Percentiles rank a stretch among this genome's conserved stretches.
Conservation (phyloP, 2,113 vertebrate genomes). For the Arenaria interpres region DNA sequence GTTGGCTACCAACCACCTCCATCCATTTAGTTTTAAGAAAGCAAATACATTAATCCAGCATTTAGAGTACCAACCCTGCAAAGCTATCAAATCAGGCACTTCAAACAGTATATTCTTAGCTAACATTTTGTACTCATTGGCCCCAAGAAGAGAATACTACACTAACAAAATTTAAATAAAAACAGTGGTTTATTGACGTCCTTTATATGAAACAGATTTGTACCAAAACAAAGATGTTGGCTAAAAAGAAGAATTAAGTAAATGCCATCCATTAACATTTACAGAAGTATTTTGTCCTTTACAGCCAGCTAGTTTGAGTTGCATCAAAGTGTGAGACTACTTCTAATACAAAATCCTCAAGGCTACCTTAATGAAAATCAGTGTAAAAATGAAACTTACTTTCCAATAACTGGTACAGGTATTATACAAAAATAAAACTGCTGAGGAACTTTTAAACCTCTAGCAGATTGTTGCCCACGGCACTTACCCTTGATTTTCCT, state of each 20-base stretch:
- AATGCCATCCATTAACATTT: slow-evolving; percentile 71
- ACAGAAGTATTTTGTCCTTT: slow-evolving; percentile 70
- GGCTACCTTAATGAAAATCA: slow-evolving; percentile 79
- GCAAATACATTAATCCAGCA: slow-evolving; percentile 63
- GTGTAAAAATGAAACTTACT: slow-evolving; percentile 89
- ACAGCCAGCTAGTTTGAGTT: slow-evolving; percentile 71
- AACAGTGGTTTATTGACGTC: slow-evolving; percentile 46
- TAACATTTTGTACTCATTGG: slow-evolving; percentile 50
- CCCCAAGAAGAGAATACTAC: slow-evolving; percentile 50
- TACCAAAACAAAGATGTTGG: slow-evolving; percentile 73
- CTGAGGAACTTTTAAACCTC: slow-evolving; percentile 97
- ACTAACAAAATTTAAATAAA: slow-evolving; percentile 65
- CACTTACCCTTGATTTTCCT: slow-evolving; percentile 99
- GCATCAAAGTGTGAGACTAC: slow-evolving; percentile 75
- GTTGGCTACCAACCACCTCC: slow-evolving; percentile 66
- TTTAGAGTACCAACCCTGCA: slow-evolving; percentile 65
- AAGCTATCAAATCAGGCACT: slow-evolving; percentile 70
- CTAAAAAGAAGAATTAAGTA: slow-evolving; percentile 69
- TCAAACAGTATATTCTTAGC: slow-evolving; percentile 64
- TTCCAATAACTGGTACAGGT: slow-evolving; percentile 88
- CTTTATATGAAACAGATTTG: slow-evolving; percentile 64
- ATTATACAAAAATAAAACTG: slow-evolving; percentile 92
- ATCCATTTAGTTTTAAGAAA: slow-evolving; percentile 66
- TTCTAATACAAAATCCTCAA: slow-evolving; percentile 84
- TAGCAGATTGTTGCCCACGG: slow-evolving; percentile 93